phyloP scores from a whole-genome alignment of 2,797 vertebrate species.

The Neosilurus mollespiculum region DNA sequence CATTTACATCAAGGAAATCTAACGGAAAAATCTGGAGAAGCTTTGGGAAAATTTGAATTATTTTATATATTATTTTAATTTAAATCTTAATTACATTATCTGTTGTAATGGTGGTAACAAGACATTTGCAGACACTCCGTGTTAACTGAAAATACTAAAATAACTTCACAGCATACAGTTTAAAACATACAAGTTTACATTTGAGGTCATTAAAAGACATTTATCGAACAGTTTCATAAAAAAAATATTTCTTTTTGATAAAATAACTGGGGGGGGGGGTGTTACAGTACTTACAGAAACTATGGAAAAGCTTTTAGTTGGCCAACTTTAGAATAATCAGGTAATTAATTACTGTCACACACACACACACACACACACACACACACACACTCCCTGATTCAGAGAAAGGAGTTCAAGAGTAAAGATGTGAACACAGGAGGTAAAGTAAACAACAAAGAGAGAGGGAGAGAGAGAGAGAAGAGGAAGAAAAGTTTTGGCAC shows the following conservation, averaged over 20 bases:
- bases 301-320: neutral
- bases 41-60: too few relatives aligned
- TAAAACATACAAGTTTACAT: neutral
- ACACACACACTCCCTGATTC: neutral
- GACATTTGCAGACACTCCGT: neutral
- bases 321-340: neutral
- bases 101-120: neutral
- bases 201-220: neutral
- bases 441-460: constrained; percentile 12
- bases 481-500: constrained; percentile 32
- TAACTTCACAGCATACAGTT: neutral
- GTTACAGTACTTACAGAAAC: neutral
- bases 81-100: neutral
- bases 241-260: neutral
- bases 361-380: neutral
- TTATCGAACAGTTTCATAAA: neutral
- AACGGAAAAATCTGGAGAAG: too few relatives aligned
- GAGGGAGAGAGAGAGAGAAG: neutral
- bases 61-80: too few relatives aligned
- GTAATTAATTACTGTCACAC: neutral
- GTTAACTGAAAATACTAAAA: neutral
- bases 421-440: constrained; percentile 12
- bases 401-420: neutral
- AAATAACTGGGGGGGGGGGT: neutral
- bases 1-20: too few relatives aligned